These are phyloP conservation scores for Cryptops parisi DNA, from an alignment of 2,888 invertebrate species.

Conservation along the genomic window DNA sequence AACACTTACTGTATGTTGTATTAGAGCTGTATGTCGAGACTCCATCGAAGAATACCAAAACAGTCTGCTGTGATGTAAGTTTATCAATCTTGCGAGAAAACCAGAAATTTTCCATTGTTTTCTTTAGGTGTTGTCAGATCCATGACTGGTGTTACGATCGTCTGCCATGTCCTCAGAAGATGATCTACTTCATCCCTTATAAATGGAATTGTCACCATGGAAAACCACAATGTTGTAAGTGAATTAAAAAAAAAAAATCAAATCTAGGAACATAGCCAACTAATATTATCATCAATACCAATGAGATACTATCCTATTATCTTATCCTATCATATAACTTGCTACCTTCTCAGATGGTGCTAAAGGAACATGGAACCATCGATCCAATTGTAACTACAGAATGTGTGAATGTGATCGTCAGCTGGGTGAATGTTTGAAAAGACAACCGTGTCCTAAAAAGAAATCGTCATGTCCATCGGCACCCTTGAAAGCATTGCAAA, in stretches of 20 bases:
- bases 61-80: no score
- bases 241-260: background rate
- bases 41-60: no score
- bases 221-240: conserved; percentile 56
- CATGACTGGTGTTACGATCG: conserved; percentile 75
- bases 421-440: conserved; percentile 61
- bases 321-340: background rate
- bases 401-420: conserved; percentile 70
- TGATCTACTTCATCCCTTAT: conserved; percentile 74
- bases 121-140: conserved; percentile 56
- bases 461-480: conserved; percentile 53
- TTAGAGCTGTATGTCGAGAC: no score
- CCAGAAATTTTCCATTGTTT: background rate
- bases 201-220: conserved; percentile 71
- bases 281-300: no score
- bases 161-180: conserved; percentile 59
- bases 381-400: conserved; percentile 53
- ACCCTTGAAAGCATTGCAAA: conserved; percentile 54
- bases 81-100: no score
- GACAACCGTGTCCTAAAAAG: conserved; percentile 54
- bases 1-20: no score
- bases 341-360: conserved; percentile 1
- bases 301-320: no score
- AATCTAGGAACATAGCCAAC: no score
- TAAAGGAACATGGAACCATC: conserved; percentile 12